Conservation (phyloP, 2,797 vertebrate species). For the Phoebastria nigripes region DNA sequence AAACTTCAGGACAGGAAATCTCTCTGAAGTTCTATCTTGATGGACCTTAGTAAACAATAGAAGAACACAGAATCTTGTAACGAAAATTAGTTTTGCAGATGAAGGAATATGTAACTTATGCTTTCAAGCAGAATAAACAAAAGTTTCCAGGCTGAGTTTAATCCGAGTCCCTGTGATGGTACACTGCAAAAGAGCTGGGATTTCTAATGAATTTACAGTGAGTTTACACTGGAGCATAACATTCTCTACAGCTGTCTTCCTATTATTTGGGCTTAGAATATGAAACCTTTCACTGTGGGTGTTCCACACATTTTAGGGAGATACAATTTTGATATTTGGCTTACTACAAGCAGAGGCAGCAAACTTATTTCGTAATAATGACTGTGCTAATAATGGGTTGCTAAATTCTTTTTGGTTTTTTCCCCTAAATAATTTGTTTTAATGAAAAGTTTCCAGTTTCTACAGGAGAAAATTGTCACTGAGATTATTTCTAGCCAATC, state of each 20-base stretch:
- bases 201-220: neutral
- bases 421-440: neutral
- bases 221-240: neutral
- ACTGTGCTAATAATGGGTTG: neutral
- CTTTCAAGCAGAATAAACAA: neutral
- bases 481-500: neutral
- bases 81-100: neutral
- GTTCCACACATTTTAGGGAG: neutral
- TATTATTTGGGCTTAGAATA: neutral
- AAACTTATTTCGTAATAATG: neutral
- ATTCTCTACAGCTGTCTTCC: neutral
- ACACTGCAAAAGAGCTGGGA: neutral
- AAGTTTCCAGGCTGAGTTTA: neutral
- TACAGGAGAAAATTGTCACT: neutral
- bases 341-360: neutral
- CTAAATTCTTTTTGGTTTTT: neutral
- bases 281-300: neutral
- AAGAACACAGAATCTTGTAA: neutral
- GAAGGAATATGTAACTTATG: neutral
- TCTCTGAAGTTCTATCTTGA: neutral
- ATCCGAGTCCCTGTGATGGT: neutral
- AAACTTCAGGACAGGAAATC: neutral
- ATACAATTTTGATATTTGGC: too few relatives aligned
- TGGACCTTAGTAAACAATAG: neutral
- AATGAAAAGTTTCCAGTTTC: neutral